Conservation (phyloP, 92 coral and sea anemone species). For the Paragorgia papillata region DNA sequence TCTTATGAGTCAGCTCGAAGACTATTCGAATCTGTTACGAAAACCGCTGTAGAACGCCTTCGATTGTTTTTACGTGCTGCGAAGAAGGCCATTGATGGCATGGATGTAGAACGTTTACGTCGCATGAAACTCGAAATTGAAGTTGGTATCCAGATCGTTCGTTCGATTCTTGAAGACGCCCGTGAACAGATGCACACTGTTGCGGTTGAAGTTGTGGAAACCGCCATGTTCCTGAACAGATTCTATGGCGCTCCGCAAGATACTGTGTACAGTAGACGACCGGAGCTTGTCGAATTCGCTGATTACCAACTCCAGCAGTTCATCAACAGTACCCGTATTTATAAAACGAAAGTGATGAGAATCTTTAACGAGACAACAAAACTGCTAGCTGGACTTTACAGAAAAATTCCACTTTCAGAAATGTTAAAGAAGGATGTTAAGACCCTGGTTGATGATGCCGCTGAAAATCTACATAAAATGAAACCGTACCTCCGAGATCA, state of each 20-base stretch:
- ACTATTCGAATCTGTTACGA: background rate
- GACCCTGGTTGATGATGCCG: conserved; percentile 6
- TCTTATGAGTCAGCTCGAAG: background rate
- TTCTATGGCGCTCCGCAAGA: conserved; percentile 69
- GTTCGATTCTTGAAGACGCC: conserved; percentile 30
- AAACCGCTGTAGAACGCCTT: background rate
- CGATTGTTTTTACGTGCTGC: background rate
- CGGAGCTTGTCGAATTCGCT: conserved; percentile 52
- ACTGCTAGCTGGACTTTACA: background rate
- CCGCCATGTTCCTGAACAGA: conserved; percentile 68
- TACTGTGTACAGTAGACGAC: conserved; percentile 37
- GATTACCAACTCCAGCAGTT: conserved; percentile 14
- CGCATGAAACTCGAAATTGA: background rate
- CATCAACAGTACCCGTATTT: conserved; percentile 45
- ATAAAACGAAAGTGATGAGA: conserved; percentile 30
- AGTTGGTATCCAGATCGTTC: background rate
- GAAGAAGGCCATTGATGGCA: background rate
- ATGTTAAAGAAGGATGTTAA: conserved; percentile 12
- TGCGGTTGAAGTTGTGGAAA: conserved; percentile 74
- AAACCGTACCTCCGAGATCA: background rate
- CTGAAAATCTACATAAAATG: background rate
- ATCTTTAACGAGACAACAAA: conserved; percentile 35
- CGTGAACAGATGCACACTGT: conserved; percentile 63
- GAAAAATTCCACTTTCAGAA: background rate
- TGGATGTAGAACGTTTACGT: background rate